Evolutionary conservation across 1,140 invertebrate genomes (phyloP).

Genomic region (Belonocnema kinseyi): DNA sequence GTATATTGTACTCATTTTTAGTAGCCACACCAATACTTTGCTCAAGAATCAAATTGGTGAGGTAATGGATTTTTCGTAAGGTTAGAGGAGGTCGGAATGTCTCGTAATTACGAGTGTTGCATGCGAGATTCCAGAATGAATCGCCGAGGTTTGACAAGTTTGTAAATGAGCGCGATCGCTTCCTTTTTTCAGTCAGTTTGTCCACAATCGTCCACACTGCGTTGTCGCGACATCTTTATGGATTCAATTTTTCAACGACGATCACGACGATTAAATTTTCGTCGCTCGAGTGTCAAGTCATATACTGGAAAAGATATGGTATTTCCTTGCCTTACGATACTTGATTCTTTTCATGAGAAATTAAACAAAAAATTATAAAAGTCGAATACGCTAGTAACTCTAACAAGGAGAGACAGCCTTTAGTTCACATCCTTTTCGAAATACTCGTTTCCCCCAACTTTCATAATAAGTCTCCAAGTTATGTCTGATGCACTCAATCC

Average conservation of each 20-base stretch:
- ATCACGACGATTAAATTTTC: conserved; percentile 24
- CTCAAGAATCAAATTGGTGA: not conserved
- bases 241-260: conserved; percentile 22
- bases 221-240: conserved; percentile 26
- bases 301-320: conserved; percentile 5
- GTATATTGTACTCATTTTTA: conserved; percentile 29
- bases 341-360: no score
- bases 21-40: conserved; percentile 5
- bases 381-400: no score
- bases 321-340: not conserved
- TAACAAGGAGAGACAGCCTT: no score
- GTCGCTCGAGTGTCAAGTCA: not conserved
- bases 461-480: no score
- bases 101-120: conserved; percentile 18
- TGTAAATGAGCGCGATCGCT: conserved; percentile 21
- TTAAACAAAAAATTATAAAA: no score
- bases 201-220: not conserved
- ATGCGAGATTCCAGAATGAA: conserved; percentile 24
- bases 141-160: conserved; percentile 27
- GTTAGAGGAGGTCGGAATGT: conserved; percentile 26
- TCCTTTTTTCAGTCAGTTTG: conserved; percentile 15
- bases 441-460: no score
- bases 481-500: no score
- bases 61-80: conserved; percentile 30
- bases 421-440: fast-evolving